phyloP scores from a whole-genome alignment of 2,797 vertebrate genomes.

The Holocentrus rufus region DNA sequence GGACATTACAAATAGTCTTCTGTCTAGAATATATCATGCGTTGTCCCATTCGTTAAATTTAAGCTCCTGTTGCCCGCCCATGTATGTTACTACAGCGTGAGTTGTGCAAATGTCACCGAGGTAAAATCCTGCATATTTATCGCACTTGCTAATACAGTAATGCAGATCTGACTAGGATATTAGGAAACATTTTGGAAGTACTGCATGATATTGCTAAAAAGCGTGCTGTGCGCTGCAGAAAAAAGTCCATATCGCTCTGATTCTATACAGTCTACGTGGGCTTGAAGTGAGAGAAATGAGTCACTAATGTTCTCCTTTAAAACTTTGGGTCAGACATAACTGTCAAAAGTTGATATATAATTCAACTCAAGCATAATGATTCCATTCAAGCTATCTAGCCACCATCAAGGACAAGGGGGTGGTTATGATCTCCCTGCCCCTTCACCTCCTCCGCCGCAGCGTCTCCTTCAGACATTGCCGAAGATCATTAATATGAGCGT shows the following conservation, averaged over 20 bases:
- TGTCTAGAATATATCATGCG: no score
- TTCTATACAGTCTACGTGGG: no score
- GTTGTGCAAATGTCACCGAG: no score
- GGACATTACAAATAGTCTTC: no score
- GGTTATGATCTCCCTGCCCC: conserved; percentile 42
- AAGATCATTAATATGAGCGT: conserved; percentile 63
- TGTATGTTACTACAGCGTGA: no score
- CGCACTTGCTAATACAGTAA: background rate
- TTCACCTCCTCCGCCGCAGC: conserved; percentile 20
- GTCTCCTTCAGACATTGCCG: conserved; percentile 24
- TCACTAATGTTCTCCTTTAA: conserved; percentile 9
- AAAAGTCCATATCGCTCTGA: background rate
- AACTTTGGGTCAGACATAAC: conserved; percentile 22
- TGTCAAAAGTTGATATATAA: conserved; percentile 27
- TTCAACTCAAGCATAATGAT: conserved; percentile 34
- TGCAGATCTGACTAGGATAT: background rate
- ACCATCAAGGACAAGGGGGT: conserved; percentile 44
- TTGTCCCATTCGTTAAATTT: no score
- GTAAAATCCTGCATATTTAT: no score
- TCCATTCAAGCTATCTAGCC: conserved; percentile 36
- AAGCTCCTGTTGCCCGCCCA: no score
- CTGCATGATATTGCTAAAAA: background rate
- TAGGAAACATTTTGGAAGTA: background rate
- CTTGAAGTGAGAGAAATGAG: background rate
- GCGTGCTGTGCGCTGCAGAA: background rate